These are phyloP conservation scores for Cynoglossus semilaevis DNA, from an alignment of 2,113 vertebrate species.

Conservation along the genomic window DNA sequence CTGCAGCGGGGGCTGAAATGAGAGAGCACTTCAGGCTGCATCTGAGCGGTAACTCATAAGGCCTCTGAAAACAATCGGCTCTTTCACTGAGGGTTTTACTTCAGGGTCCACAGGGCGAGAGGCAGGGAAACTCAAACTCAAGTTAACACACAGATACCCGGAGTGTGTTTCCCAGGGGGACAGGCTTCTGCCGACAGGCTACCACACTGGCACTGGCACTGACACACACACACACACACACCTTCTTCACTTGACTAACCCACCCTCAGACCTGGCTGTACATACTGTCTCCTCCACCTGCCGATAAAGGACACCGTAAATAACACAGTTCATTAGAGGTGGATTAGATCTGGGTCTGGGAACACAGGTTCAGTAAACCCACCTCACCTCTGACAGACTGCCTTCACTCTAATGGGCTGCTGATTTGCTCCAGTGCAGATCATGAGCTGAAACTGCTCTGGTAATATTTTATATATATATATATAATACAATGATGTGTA, in stretches of 20 bases:
- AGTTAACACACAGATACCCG: conserved; percentile 10
- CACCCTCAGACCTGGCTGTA: not conserved
- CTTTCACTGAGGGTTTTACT: conserved; percentile 55
- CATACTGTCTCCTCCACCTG: conserved; percentile 11
- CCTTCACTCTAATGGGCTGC: conserved; percentile 22
- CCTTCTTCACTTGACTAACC: not conserved
- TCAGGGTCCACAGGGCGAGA: conserved; percentile 17
- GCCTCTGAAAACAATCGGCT: conserved; percentile 57
- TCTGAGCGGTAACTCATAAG: conserved; percentile 54
- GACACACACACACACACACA: not conserved
- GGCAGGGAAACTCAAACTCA: conserved; percentile 8
- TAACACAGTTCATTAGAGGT: conserved; percentile 37
- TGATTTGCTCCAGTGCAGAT: conserved; percentile 2
- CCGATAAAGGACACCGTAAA: conserved; percentile 16
- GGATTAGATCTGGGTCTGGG: conserved; percentile 40
- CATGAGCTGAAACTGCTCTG: not conserved
- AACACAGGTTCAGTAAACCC: conserved; percentile 26
- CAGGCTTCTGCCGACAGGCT: not conserved
- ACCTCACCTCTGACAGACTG: conserved; percentile 27
- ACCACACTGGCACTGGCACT: not conserved
- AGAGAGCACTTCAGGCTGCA: conserved; percentile 38
- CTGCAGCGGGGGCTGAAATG: conserved; percentile 37
- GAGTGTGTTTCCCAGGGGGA: conserved; percentile 18
- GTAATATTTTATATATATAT: too few species aligned
- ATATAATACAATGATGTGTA: too few species aligned